Evolutionary conservation across 1,140 invertebrate genomes (phyloP).

Genomic region (Triops longicaudatus): DNA sequence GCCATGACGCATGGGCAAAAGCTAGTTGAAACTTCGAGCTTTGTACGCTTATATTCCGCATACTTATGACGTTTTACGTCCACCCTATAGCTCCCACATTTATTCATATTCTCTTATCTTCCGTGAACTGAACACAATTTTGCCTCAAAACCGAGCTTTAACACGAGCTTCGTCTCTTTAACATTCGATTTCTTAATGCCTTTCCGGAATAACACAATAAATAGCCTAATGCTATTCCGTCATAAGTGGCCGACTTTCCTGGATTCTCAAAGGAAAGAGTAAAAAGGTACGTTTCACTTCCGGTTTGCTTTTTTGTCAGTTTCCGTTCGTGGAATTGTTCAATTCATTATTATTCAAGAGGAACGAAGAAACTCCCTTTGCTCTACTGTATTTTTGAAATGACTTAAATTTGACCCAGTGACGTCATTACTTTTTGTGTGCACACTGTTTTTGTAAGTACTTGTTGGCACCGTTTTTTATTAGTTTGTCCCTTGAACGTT

Average conservation of each 20-base stretch:
- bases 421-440: neutral
- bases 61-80: neutral
- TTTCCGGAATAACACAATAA: no score
- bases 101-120: no score
- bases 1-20: neutral
- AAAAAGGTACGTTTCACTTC: neutral
- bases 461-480: neutral
- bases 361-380: neutral
- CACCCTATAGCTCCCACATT: neutral
- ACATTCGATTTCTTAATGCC: no score
- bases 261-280: neutral
- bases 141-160: no score
- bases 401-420: neutral
- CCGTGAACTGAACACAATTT: no score
- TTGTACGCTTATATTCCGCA: neutral
- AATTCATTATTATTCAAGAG: neutral
- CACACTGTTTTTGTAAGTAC: neutral
- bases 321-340: neutral
- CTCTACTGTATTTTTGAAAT: no score
- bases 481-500: neutral
- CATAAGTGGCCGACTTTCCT: neutral
- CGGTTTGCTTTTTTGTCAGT: neutral
- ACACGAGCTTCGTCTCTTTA: no score
- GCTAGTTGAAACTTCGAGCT: neutral
- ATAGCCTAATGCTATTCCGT: no score